phyloP scores from a whole-genome alignment of 2,113 vertebrate genomes.

The Mionectes macconnelli region DNA sequence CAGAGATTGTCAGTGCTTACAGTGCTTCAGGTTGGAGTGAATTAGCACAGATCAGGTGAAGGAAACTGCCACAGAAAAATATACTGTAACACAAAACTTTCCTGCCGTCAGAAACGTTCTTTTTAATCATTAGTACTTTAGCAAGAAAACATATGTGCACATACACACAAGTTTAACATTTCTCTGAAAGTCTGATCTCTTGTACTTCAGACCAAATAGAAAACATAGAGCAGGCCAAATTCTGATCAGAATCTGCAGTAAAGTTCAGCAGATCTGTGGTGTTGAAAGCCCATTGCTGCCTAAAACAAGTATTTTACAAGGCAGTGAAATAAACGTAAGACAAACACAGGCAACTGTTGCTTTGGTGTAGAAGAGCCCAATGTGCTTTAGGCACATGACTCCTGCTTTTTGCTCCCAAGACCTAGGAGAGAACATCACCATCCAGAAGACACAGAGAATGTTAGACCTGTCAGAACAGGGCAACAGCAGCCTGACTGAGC shows the following conservation, averaged over 20 bases:
- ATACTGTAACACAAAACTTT: constrained; percentile 56
- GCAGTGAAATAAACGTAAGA: constrained; percentile 20
- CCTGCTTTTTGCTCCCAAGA: background rate
- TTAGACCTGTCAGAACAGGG: background rate
- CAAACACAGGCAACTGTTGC: constrained; percentile 4
- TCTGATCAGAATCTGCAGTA: constrained; percentile 24
- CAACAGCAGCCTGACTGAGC: background rate
- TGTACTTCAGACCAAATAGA: constrained; percentile 74
- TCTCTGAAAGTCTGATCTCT: constrained; percentile 64
- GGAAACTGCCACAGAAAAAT: background rate
- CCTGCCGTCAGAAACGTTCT: constrained; percentile 63
- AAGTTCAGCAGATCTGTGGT: background rate
- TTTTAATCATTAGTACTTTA: constrained; percentile 59
- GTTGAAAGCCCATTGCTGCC: constrained; percentile 4
- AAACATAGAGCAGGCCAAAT: constrained; percentile 55
- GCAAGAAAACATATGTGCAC: constrained; percentile 40
- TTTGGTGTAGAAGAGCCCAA: background rate
- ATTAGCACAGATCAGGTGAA: background rate
- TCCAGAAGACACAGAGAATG: background rate
- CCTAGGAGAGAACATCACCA: background rate
- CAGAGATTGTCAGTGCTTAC: background rate
- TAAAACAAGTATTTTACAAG: constrained; percentile 16
- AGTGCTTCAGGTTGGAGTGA: background rate
- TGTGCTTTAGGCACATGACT: background rate
- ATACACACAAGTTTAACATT: constrained; percentile 56